A percentile compares a stretch with the other conserved stretches of the same genome.
These are phyloP conservation scores for Acleris holmiana DNA, from an alignment of 2,888 invertebrate genomes.

Conservation along the genomic window DNA sequence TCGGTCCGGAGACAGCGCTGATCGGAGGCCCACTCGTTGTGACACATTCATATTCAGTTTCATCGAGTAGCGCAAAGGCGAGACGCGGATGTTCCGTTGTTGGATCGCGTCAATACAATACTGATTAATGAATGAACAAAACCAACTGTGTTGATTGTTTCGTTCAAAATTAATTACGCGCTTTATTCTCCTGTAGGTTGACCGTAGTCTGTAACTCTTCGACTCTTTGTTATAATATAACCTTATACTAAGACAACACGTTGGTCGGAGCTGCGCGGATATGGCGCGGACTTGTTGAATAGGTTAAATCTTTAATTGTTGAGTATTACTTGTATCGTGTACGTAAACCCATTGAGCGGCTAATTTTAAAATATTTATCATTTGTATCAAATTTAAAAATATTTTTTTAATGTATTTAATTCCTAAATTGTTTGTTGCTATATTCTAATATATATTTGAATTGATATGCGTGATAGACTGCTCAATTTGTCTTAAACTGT, in stretches of 20 bases:
- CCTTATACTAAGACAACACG: constrained; percentile 34
- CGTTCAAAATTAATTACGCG: constrained; percentile 48
- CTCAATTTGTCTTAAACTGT: constrained; percentile 26
- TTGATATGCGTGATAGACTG: constrained; percentile 23
- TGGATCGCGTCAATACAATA: constrained; percentile 20
- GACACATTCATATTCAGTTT: constrained; percentile 10
- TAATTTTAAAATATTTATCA: constrained; percentile 15
- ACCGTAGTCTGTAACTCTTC: constrained; percentile 34
- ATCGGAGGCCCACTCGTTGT: constrained; percentile 2
- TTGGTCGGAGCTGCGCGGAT: constrained; percentile 23
- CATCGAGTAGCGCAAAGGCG: constrained; percentile 14
- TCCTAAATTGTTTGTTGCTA: constrained; percentile 8
- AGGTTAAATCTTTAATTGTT: constrained; percentile 16
- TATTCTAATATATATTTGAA: constrained; percentile 1
- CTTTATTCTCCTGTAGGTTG: constrained; percentile 46
- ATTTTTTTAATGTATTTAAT: constrained; percentile 7
- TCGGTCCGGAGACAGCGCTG: constrained; percentile 2
- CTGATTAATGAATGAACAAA: constrained; percentile 41
- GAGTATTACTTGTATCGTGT: constrained; percentile 35
- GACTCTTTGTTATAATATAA: constrained; percentile 34
- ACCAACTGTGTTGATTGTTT: constrained; percentile 54
- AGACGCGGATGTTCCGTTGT: constrained; percentile 13
- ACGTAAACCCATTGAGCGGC: constrained; percentile 15
- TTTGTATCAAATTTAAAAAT: constrained; percentile 21
- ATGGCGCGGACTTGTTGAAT: constrained; percentile 11